A percentile compares a stretch with the other conserved stretches of the same genome.
Evolutionary conservation across 2,797 vertebrate species (phyloP).

Genomic region (Dermochelys coriacea): DNA sequence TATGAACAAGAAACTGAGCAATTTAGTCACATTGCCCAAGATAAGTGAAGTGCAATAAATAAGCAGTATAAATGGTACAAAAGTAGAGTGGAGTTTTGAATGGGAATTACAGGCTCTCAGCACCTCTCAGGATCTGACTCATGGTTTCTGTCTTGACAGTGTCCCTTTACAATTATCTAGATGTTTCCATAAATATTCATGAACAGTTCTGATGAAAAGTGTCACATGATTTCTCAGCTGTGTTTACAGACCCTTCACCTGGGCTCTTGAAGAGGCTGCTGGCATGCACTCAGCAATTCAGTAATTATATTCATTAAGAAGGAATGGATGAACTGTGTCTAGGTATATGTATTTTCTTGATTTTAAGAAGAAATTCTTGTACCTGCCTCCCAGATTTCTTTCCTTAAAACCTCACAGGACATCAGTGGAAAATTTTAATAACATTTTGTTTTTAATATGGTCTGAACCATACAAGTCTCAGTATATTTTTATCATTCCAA

Average conservation of each 20-base stretch:
- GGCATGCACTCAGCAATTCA: background rate
- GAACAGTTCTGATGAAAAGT: slow-evolving; percentile 37
- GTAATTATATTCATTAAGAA: slow-evolving; percentile 42
- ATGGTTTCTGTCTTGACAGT: slow-evolving; percentile 62
- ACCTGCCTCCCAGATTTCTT: background rate
- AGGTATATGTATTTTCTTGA: slow-evolving; percentile 15
- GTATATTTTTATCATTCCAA: background rate
- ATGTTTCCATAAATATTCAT: slow-evolving; percentile 60
- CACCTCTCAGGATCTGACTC: slow-evolving; percentile 57
- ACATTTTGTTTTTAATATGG: slow-evolving; percentile 37
- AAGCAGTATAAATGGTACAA: slow-evolving; percentile 38
- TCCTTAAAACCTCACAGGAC: slow-evolving; percentile 22
- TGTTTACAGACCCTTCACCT: slow-evolving; percentile 53
- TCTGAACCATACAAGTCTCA: background rate
- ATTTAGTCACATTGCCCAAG: slow-evolving; percentile 2
- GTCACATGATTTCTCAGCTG: slow-evolving; percentile 46
- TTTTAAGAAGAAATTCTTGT: background rate
- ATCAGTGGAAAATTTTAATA: slow-evolving; percentile 17
- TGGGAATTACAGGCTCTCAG: background rate
- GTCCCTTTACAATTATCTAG: slow-evolving; percentile 54
- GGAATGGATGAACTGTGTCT: background rate
- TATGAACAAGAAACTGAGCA: slow-evolving; percentile 37
- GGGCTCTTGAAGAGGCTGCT: slow-evolving; percentile 36
- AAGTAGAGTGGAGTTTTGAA: slow-evolving; percentile 37
- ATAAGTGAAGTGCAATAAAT: slow-evolving; percentile 63